Evolutionary conservation across 1,140 invertebrate species (phyloP), one percentile per base, ranked within the genome.

Genomic region (Whitmania pigra): DNA sequence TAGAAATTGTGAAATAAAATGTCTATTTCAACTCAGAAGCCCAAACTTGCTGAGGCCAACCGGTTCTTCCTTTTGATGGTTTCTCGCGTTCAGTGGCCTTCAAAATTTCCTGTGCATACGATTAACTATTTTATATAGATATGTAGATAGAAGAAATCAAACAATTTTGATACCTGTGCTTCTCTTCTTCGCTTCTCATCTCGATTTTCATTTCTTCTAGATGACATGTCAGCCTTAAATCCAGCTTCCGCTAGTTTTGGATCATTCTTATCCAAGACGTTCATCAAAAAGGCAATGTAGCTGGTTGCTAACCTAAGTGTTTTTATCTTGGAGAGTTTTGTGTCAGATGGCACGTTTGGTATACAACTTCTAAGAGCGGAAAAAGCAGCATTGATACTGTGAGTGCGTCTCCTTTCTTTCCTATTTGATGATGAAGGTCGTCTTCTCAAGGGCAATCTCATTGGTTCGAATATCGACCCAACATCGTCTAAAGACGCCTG

Each of bases 381-480:
- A 78, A 96, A 97, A 0, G 93, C 94, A 73, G 89, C 93, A 83
- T 97, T 97, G 75, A 97, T 95, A 75, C 90, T 93, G 80, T 92
- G 89, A 0, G 94, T 97, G 71, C 86, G 78, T 77, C 93, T 82
- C 54, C 93, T 82, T 80, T 97, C 94, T 80, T 97, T 97, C 82
- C 93, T 93, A 80, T 97, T 97, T 22, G 69, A 70, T 31, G 57
- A 25, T 13, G 57, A 25, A 7, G 57, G 57, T 63, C 57, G 22
- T 63, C 29, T 13, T 63, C 29, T 63, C 43, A 49, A 49, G 9
- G 43, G 43, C 15, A 49, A 49, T 17, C 43, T 49, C 43, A 49
- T 49, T 49, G 43, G 43, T 49, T 49, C 43, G 43, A 49, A 49
- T 11, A 49, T 11, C 13, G 43, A 49, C 5, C 11, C 43, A 17